Evolutionary conservation across 2,113 vertebrate species (phyloP).

Genomic region (Ctenodactylus gundi): DNA sequence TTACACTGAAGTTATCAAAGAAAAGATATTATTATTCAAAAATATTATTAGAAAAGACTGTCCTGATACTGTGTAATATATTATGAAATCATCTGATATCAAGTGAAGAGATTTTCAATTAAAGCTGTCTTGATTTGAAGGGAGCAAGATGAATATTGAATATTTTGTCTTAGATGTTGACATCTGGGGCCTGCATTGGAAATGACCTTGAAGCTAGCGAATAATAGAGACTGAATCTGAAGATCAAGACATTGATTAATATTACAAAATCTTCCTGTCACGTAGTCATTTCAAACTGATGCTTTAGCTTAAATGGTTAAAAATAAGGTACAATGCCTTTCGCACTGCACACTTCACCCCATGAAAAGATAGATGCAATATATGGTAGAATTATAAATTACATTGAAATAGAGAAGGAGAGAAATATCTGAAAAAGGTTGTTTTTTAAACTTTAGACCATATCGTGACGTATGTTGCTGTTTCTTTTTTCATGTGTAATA

Average conservation of each 20-base stretch:
- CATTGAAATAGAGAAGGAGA: not conserved
- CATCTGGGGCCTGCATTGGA: slow-evolving; percentile 12
- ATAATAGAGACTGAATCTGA: slow-evolving; percentile 23
- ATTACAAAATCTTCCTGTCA: slow-evolving; percentile 22
- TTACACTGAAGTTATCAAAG: slow-evolving; percentile 40
- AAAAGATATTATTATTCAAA: slow-evolving; percentile 43
- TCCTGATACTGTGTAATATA: not conserved
- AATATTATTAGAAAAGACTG: slow-evolving; percentile 13
- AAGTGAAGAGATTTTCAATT: slow-evolving; percentile 57
- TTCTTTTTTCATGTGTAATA: not conserved
- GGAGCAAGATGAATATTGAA: slow-evolving; percentile 26
- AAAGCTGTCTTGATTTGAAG: slow-evolving; percentile 39
- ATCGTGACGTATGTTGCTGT: not conserved
- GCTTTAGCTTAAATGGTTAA: slow-evolving; percentile 40
- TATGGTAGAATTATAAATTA: not conserved
- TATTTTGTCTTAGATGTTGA: slow-evolving; percentile 43
- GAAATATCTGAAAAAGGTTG: not conserved
- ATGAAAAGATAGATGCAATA: not conserved
- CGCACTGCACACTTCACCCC: not conserved
- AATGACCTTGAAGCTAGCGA: slow-evolving; percentile 50
- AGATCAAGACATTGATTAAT: slow-evolving; percentile 58
- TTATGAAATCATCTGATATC: slow-evolving; percentile 44
- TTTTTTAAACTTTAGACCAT: not conserved
- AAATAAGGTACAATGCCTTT: slow-evolving; percentile 37
- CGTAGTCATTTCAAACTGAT: slow-evolving; percentile 38